phyloP scores from a whole-genome alignment of 2,888 invertebrate species.

The Sesamia inferens region DNA sequence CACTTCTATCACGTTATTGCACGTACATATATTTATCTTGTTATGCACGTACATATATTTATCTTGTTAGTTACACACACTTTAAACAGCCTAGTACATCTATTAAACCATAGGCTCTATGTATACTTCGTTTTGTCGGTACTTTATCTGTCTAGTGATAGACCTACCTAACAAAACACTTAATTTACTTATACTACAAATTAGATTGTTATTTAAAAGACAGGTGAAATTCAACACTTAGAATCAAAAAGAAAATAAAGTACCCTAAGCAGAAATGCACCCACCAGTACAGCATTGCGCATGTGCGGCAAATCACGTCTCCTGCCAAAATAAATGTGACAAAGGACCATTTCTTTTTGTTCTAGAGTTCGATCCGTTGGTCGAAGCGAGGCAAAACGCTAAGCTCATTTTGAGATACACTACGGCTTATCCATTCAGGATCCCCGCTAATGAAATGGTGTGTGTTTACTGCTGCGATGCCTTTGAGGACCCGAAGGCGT shows the following conservation, averaged over 20 bases:
- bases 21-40: too few species aligned
- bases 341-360: slow-evolving; percentile 77
- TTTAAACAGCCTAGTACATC: background rate
- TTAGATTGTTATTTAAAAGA: background rate
- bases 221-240: background rate
- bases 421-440: slow-evolving; percentile 78
- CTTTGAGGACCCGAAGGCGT: slow-evolving; percentile 71
- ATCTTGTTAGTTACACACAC: background rate
- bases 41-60: too few species aligned
- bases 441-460: slow-evolving; percentile 75
- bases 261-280: background rate
- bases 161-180: background rate
- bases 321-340: slow-evolving; percentile 56
- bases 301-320: slow-evolving; percentile 11
- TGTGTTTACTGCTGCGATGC: slow-evolving; percentile 79
- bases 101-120: background rate
- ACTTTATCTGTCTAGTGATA: background rate
- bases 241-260: background rate
- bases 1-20: background rate
- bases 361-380: slow-evolving; percentile 77
- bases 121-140: background rate
- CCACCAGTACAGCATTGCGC: background rate
- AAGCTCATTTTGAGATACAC: slow-evolving; percentile 76
- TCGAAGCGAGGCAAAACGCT: slow-evolving; percentile 78
- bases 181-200: background rate